A percentile compares a stretch with the other conserved stretches of the same genome.
These are phyloP conservation scores for Watsonalla binaria DNA, from an alignment of 2,888 invertebrate genomes.

Conservation along the genomic window DNA sequence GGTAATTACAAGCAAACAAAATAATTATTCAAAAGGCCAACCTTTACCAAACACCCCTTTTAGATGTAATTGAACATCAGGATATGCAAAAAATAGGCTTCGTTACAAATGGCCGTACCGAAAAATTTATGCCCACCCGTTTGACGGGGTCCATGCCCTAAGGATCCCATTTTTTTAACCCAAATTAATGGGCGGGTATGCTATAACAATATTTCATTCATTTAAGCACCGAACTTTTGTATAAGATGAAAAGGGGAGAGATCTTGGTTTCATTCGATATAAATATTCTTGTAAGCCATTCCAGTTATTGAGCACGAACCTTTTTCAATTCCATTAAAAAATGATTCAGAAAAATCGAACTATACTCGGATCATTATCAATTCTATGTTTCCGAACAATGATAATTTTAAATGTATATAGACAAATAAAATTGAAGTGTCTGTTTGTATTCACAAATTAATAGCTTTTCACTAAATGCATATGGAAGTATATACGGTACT, in stretches of 20 bases:
- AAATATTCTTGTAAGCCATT: background rate
- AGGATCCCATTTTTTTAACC: constrained; percentile 32
- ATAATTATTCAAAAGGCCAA: constrained; percentile 23
- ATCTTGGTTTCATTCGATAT: background rate
- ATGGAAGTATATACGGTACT: no score
- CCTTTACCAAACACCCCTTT: constrained; percentile 34
- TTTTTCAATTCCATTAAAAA: no score
- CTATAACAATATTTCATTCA: constrained; percentile 29
- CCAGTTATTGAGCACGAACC: no score
- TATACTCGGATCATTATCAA: no score
- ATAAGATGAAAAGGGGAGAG: background rate
- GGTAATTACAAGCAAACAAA: no score
- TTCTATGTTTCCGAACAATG: no score
- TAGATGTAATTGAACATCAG: constrained; percentile 54
- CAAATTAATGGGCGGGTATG: constrained; percentile 41
- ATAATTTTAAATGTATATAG: no score
- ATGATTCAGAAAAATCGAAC: no score
- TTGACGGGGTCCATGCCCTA: constrained; percentile 44
- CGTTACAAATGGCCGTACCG: constrained; percentile 48
- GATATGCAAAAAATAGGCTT: constrained; percentile 57
- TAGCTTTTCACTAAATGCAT: no score
- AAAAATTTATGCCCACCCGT: constrained; percentile 56
- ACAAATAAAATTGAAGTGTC: no score
- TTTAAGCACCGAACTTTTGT: constrained; percentile 13
- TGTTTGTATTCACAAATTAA: no score